Percentiles rank a stretch among this genome's conserved stretches.
phyloP scores from a whole-genome alignment of 2,113 vertebrate species.

The Ictidomys tridecemlineatus region DNA sequence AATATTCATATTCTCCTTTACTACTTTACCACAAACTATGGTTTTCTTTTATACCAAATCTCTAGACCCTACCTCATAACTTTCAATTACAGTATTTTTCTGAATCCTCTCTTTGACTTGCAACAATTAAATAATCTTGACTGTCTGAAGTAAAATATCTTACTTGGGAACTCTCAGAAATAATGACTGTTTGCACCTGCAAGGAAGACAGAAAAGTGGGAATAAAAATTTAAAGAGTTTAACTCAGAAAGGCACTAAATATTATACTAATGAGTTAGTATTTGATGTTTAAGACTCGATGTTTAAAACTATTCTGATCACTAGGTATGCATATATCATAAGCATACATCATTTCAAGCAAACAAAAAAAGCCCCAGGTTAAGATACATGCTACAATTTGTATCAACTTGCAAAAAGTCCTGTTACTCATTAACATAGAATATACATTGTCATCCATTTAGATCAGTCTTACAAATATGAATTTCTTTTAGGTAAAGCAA shows the following conservation, averaged over 20 bases:
- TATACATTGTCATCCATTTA: background rate
- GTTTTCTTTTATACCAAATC: slow-evolving; percentile 31
- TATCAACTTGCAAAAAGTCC: background rate
- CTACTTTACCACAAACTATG: background rate
- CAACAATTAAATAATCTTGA: slow-evolving; percentile 92
- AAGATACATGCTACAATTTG: background rate
- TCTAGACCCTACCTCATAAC: background rate
- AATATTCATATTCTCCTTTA: slow-evolving; percentile 37
- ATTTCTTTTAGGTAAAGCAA: slow-evolving; percentile 43
- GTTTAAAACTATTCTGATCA: background rate
- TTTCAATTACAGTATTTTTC: background rate
- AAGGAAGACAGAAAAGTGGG: slow-evolving; percentile 50
- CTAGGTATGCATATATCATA: background rate
- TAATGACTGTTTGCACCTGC: slow-evolving; percentile 92
- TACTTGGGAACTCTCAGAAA: slow-evolving; percentile 88
- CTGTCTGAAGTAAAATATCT: slow-evolving; percentile 90
- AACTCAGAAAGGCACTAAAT: background rate
- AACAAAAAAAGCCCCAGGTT: slow-evolving; percentile 6
- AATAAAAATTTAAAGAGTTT: slow-evolving; percentile 24
- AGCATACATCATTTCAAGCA: background rate
- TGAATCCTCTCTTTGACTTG: slow-evolving; percentile 87
- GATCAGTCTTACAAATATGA: slow-evolving; percentile 31
- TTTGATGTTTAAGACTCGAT: background rate
- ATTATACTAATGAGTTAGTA: background rate
- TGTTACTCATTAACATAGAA: slow-evolving; percentile 42